Evolutionary conservation across 2,113 vertebrate genomes (phyloP).

Genomic region (Hymenochirus boettgeri): DNA sequence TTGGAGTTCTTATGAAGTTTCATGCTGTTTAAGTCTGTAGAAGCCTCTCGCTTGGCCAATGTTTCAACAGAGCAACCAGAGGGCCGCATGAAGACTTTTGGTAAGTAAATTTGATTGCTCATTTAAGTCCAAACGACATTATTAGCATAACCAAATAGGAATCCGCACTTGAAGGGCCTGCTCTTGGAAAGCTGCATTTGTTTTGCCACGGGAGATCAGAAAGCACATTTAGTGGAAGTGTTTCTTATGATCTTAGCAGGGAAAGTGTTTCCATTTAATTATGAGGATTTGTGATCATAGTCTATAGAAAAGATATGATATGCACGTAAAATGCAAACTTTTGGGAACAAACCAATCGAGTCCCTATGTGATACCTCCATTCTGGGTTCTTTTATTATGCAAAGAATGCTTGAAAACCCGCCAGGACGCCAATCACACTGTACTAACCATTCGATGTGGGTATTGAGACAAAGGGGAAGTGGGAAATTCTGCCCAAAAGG

Average conservation of each 20-base stretch:
- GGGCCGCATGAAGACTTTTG: slow-evolving; percentile 39
- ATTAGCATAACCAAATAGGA: slow-evolving; percentile 43
- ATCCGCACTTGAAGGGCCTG: slow-evolving; percentile 32
- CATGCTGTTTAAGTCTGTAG: slow-evolving; percentile 40
- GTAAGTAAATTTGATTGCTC: slow-evolving; percentile 40
- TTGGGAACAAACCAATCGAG: slow-evolving; percentile 29
- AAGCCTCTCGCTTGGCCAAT: slow-evolving; percentile 33
- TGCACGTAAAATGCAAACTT: slow-evolving; percentile 27
- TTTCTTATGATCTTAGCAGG: slow-evolving; percentile 41
- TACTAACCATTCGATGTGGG: neutral
- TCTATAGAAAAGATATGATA: slow-evolving; percentile 35
- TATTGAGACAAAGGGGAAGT: neutral
- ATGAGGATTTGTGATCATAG: slow-evolving; percentile 27
- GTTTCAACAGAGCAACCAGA: slow-evolving; percentile 31
- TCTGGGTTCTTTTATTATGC: slow-evolving; percentile 23
- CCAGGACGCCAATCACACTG: slow-evolving; percentile 32
- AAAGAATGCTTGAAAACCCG: slow-evolving; percentile 27
- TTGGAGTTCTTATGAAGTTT: slow-evolving; percentile 35
- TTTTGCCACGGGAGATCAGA: slow-evolving; percentile 36
- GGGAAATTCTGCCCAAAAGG: neutral
- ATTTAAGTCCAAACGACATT: slow-evolving; percentile 40
- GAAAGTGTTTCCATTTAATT: slow-evolving; percentile 39
- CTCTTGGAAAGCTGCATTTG: slow-evolving; percentile 29
- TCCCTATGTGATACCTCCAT: slow-evolving; percentile 20
- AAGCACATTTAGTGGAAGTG: slow-evolving; percentile 41